A percentile compares a stretch with the other conserved stretches of the same genome.
These are phyloP conservation scores for Leptobrachium ailaonicum DNA, from an alignment of 2,113 vertebrate genomes.

Conservation along the genomic window DNA sequence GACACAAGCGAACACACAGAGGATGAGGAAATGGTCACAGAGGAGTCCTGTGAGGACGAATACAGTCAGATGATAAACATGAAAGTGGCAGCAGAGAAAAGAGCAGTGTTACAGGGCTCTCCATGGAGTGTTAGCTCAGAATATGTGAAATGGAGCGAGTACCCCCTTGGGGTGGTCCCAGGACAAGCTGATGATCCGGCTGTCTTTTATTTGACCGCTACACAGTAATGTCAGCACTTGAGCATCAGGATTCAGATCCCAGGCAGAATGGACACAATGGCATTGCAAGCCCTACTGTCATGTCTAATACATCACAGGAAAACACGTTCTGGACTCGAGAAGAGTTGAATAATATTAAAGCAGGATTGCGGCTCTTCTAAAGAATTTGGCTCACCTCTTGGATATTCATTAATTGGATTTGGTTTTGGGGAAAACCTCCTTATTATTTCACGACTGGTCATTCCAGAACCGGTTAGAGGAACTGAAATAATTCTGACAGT, in stretches of 20 bases:
- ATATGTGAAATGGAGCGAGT: constrained; percentile 79
- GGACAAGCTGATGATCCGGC: constrained; percentile 89
- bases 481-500: too few species aligned
- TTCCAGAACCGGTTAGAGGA: too few species aligned
- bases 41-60: constrained; percentile 58
- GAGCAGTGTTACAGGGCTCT: constrained; percentile 75
- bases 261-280: constrained; percentile 45
- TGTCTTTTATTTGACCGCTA: constrained; percentile 82
- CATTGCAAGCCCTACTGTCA: constrained; percentile 47
- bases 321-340: constrained; percentile 71
- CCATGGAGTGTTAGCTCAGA: constrained; percentile 84
- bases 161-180: constrained; percentile 84
- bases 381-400: not conserved
- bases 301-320: constrained; percentile 55
- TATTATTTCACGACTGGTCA: too few species aligned
- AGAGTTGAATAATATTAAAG: constrained; percentile 73
- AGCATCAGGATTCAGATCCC: constrained; percentile 77
- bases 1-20: constrained; percentile 42
- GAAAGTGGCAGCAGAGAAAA: constrained; percentile 69
- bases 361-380: constrained; percentile 73
- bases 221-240: constrained; percentile 81
- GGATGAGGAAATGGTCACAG: constrained; percentile 63
- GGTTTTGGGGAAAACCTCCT: not conserved
- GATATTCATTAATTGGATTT: not conserved
- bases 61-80: constrained; percentile 60